A percentile compares a stretch with the other conserved stretches of the same genome.
Conservation (phyloP, 64 coral and sea anemone species). For the Stylophora pistillata region DNA sequence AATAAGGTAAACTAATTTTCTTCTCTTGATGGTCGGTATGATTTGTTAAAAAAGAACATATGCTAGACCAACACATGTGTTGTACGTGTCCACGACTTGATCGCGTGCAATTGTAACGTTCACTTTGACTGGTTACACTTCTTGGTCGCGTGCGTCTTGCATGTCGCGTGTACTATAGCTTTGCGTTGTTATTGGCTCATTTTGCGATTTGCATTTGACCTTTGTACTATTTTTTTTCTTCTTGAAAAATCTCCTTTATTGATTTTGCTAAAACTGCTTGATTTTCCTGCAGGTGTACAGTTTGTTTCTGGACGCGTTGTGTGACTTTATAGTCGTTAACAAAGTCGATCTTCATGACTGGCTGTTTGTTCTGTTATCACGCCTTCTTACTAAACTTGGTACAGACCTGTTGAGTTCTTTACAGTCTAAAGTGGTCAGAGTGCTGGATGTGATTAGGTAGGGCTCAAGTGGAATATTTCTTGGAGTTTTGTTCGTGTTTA, state of each 20-base stretch:
- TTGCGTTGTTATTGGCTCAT: too few relatives aligned
- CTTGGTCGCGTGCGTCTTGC: too few relatives aligned
- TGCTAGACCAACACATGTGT: too few relatives aligned
- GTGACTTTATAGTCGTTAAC: conserved; percentile 93
- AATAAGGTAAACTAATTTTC: conserved; percentile 75
- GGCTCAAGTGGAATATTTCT: background rate
- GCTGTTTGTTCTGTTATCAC: conserved; percentile 89
- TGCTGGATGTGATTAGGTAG: conserved; percentile 91
- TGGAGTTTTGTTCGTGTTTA: background rate
- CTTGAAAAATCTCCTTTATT: too few relatives aligned
- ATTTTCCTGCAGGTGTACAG: conserved; percentile 79
- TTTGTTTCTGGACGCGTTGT: conserved; percentile 83
- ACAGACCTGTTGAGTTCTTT: conserved; percentile 87
- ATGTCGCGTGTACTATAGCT: too few relatives aligned
- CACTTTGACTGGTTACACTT: too few relatives aligned
- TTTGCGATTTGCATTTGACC: too few relatives aligned
- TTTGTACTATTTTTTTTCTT: too few relatives aligned
- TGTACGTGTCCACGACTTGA: too few relatives aligned
- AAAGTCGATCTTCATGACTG: conserved; percentile 93
- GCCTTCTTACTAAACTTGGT: conserved; percentile 92
- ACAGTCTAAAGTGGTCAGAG: conserved; percentile 92
- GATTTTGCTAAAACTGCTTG: background rate
- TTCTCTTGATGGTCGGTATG: background rate
- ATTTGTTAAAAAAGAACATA: background rate
- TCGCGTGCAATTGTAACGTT: too few relatives aligned